A percentile compares a stretch with the other conserved stretches of the same genome.
Evolutionary conservation across 1,140 invertebrate species (phyloP).

Genomic region (Diplogasteroides magnus): DNA sequence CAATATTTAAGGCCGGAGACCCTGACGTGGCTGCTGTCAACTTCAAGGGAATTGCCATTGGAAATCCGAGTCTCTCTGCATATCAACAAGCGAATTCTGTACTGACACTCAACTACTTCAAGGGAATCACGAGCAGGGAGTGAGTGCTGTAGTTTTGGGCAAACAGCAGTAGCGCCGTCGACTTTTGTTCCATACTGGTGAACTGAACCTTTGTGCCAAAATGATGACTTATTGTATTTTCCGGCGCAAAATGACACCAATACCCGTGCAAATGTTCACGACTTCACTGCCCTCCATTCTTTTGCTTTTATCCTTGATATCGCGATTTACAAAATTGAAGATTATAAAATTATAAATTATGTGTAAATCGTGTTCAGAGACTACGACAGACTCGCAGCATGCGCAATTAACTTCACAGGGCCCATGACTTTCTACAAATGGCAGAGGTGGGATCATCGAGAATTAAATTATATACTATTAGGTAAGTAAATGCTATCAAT

Average conservation of each 20-base stretch:
- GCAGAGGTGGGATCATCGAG: background rate
- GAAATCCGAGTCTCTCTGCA: slow-evolving; percentile 40
- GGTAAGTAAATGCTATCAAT: background rate
- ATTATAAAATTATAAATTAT: too few species aligned
- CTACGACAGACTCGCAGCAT: background rate
- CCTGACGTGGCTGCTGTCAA: slow-evolving; percentile 29
- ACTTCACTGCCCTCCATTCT: too few species aligned
- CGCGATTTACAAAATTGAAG: too few species aligned
- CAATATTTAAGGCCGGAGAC: slow-evolving; percentile 27
- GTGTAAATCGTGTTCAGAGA: too few species aligned
- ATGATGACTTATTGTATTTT: too few species aligned
- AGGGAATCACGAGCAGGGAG: slow-evolving; percentile 21
- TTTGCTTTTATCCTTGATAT: too few species aligned
- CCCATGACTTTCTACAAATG: background rate
- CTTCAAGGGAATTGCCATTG: slow-evolving; percentile 43
- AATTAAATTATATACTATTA: background rate
- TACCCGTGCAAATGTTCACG: too few species aligned
- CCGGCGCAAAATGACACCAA: too few species aligned
- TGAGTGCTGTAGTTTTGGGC: background rate
- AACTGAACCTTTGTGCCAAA: too few species aligned
- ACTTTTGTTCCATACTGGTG: too few species aligned
- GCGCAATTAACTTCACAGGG: background rate
- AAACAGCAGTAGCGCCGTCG: too few species aligned
- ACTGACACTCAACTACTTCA: slow-evolving; percentile 22
- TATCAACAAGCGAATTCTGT: slow-evolving; percentile 32